phyloP scores from a whole-genome alignment of 2,113 vertebrate genomes.

The Dasyurus viverrinus region DNA sequence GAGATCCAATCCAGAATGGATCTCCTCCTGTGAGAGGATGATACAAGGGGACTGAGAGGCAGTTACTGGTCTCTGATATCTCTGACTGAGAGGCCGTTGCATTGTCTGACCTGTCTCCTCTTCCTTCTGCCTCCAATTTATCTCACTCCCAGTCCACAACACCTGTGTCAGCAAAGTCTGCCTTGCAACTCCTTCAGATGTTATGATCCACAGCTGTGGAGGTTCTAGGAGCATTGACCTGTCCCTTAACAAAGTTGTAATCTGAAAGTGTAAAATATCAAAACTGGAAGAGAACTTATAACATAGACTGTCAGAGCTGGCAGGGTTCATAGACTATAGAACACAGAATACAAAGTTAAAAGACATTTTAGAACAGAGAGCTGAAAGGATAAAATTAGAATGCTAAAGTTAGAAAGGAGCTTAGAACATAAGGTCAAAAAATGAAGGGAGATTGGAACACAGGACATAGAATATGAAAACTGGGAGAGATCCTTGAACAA shows the following conservation, averaged over 20 bases:
- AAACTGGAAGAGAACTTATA: neutral
- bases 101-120: too few species aligned
- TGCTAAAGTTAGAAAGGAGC: neutral
- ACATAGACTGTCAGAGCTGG: neutral
- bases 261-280: neutral
- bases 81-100: too few species aligned
- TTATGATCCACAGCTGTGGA: too few species aligned
- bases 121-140: too few species aligned
- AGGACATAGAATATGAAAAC: neutral
- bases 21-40: too few species aligned
- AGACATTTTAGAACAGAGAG: neutral
- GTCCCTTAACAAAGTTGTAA: neutral
- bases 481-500: neutral
- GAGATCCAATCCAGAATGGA: too few species aligned
- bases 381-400: neutral
- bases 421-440: neutral
- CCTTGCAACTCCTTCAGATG: too few species aligned
- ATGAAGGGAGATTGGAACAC: neutral
- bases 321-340: neutral
- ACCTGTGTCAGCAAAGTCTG: too few species aligned
- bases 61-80: too few species aligned
- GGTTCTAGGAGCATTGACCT: too few species aligned
- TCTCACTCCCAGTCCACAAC: too few species aligned
- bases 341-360: neutral
- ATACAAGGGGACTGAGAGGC: too few species aligned